A percentile compares a stretch with the other conserved stretches of the same genome.
phyloP scores from a whole-genome alignment of 2,888 invertebrate species.

The Autographa pulchrina region DNA sequence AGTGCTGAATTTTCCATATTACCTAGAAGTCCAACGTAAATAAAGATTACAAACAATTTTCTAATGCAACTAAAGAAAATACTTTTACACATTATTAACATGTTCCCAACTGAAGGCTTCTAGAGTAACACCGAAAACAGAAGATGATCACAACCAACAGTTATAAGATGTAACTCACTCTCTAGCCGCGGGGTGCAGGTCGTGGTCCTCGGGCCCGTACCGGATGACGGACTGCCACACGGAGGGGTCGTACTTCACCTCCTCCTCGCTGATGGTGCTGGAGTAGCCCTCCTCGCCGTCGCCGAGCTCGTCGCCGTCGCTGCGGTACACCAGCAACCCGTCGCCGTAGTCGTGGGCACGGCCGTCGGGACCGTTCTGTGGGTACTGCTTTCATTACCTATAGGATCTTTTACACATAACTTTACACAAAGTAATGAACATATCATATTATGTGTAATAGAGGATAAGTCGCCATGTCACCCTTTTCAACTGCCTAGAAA shows the following conservation, averaged over 20 bases:
- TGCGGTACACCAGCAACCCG: slow-evolving; percentile 88
- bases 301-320: slow-evolving; percentile 78
- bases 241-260: slow-evolving; percentile 91
- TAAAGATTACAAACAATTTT: too few relatives aligned
- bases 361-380: slow-evolving; percentile 71
- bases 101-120: too few relatives aligned
- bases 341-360: slow-evolving; percentile 88
- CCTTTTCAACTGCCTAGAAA: too few relatives aligned
- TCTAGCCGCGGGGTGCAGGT: slow-evolving; percentile 85
- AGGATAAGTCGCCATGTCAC: too few relatives aligned
- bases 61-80: too few relatives aligned
- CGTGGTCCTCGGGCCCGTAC: slow-evolving; percentile 88
- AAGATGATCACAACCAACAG: too few relatives aligned
- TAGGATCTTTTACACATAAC: slow-evolving; percentile 1
- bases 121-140: too few relatives aligned
- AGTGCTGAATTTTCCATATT: too few relatives aligned
- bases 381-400: slow-evolving; percentile 26
- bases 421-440: too few relatives aligned
- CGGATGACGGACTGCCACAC: slow-evolving; percentile 93
- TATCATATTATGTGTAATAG: too few relatives aligned
- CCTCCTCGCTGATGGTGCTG: slow-evolving; percentile 93
- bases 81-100: too few relatives aligned
- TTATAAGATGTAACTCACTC: slow-evolving; percentile 81
- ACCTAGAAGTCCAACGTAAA: too few relatives aligned
- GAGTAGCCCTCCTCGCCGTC: slow-evolving; percentile 91